These are phyloP conservation scores for Phrynocephalus forsythii DNA, from an alignment of 2,797 vertebrate species.

Conservation along the genomic window DNA sequence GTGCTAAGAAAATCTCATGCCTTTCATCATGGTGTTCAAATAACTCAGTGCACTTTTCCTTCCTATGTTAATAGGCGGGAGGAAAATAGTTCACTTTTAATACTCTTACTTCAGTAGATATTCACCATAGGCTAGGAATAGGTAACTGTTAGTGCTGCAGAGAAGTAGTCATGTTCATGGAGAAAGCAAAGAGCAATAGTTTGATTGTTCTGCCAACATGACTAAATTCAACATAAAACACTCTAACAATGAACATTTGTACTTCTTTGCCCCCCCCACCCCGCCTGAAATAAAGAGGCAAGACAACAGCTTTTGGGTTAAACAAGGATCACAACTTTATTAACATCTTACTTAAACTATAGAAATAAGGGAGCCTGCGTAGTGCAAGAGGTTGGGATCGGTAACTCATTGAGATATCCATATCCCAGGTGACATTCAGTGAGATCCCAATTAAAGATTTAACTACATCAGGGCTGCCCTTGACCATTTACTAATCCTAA, in stretches of 20 bases:
- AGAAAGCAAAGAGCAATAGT: conserved; percentile 40
- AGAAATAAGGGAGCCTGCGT: too few species aligned
- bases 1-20: conserved; percentile 44
- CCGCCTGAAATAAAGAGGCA: too few species aligned
- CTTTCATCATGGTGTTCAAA: conserved; percentile 50
- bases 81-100: conserved; percentile 54
- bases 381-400: too few species aligned
- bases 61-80: conserved; percentile 29
- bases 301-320: too few species aligned
- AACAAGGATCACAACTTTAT: too few species aligned
- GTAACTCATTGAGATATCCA: too few species aligned
- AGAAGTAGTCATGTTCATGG: not conserved
- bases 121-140: conserved; percentile 39
- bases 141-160: conserved; percentile 30
- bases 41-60: conserved; percentile 40
- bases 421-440: too few species aligned
- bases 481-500: too few species aligned
- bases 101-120: conserved; percentile 38
- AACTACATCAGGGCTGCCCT: too few species aligned
- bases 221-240: conserved; percentile 9
- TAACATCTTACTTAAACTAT: too few species aligned
- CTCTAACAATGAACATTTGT: not conserved
- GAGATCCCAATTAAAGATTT: too few species aligned
- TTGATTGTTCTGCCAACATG: conserved; percentile 22
- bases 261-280: not conserved